Evolutionary conservation across 2,888 invertebrate genomes (phyloP), one percentile per base, ranked within the genome.

Genomic region (Gasteruption jaculator): DNA sequence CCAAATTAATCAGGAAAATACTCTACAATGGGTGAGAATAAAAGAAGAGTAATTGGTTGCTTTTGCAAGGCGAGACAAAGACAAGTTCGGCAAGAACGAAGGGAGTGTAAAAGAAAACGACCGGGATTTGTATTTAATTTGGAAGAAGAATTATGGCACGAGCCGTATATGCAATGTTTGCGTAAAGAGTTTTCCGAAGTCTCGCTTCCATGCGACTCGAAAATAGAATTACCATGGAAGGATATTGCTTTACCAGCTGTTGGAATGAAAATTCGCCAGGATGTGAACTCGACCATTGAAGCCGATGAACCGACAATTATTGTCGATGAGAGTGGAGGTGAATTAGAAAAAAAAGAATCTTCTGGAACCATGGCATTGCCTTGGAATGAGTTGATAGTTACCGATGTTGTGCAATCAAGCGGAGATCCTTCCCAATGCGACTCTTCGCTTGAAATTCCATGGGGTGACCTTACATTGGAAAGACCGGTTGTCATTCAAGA

Each of bases 201-300:
- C 6, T 56, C 62, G 7, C 37, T 58, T 11, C 14, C 44, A 10
- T 65, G 65, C 31, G 56, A 57, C 41, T 63, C 60, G 6, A 58
- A 55, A 18, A 53, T 65, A n/a, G 65, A 66, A 42, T 39, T 66
- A 38, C 65, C 65, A 2, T 65, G 65, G 63, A 54, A 53, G 35
- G 63, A 65, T 32, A 61, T 63, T 16, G 58, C 54, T n/a, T 45
- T 62, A 31, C 57, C 53, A 5, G 18, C 43, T 3, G 43, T 43
- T 8, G 60, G 52, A 15, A 51, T 59, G 45, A 50, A 43, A 37
- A 60, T 60, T 38, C 49, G 53, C 24, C 43, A 45, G 25, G 47
- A 53, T n/a, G 24, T 38, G 5, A 41, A 41, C 4, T 6, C 29
- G 12, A 39, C 35, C n/a, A n/a, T n/a, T n/a, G n/a, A n/a, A n/a